Conservation (phyloP, 2,797 vertebrate genomes). For the Platalea minor region DNA sequence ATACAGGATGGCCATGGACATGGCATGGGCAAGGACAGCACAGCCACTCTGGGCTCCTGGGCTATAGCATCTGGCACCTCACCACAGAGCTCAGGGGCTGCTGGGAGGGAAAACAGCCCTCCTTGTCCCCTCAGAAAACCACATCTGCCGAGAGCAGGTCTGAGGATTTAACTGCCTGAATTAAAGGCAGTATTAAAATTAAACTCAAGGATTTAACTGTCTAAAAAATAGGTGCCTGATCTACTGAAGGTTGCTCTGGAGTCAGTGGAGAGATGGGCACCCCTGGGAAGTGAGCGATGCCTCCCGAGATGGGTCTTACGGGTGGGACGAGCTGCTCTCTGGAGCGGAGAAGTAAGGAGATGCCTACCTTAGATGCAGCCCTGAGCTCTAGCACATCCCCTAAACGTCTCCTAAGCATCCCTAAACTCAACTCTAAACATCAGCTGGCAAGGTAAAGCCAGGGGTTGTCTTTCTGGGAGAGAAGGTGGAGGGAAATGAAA, state of each 20-base stretch:
- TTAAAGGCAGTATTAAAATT: neutral
- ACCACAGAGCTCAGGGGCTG: neutral
- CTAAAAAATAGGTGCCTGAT: neutral
- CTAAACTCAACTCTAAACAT: neutral
- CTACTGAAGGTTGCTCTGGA: neutral
- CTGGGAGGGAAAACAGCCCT: neutral
- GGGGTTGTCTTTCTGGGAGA: neutral
- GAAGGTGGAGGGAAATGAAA: neutral
- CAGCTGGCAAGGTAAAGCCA: neutral
- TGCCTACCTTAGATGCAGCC: neutral
- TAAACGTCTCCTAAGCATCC: neutral
- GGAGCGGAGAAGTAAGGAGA: neutral
- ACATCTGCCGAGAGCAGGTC: neutral
- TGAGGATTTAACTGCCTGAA: neutral
- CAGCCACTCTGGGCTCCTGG: neutral
- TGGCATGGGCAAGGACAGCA: neutral
- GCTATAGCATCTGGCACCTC: neutral
- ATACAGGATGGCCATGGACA: fast-evolving
- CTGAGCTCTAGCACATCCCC: neutral
- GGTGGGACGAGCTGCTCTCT: neutral
- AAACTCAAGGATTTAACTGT: neutral
- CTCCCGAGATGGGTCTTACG: fast-evolving
- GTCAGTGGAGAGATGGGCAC: neutral
- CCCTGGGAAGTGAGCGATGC: neutral
- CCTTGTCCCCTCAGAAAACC: fast-evolving